phyloP scores from a whole-genome alignment of 2,888 invertebrate genomes.

The Drosophila austrosaltans region DNA sequence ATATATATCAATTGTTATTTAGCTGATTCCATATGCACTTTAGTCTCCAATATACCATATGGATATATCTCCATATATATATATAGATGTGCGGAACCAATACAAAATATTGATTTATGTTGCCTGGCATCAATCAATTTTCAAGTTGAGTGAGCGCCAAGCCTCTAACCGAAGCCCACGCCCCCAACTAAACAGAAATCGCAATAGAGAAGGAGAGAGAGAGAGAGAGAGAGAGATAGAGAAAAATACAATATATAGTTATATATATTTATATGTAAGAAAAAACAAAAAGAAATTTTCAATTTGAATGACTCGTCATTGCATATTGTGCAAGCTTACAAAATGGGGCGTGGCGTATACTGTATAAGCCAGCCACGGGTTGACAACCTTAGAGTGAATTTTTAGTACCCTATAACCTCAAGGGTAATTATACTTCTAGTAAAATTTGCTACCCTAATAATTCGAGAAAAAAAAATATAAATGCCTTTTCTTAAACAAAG shows the following conservation, averaged over 20 bases:
- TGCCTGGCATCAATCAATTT: constrained; percentile 70
- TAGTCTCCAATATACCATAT: neutral
- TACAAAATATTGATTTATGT: constrained; percentile 62
- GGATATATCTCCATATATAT: neutral
- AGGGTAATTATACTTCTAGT: no score
- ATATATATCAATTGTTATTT: constrained; percentile 19
- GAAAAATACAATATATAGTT: neutral
- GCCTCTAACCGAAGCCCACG: constrained; percentile 38
- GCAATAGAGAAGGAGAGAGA: no score
- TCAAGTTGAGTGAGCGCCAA: constrained; percentile 57
- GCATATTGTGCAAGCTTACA: constrained; percentile 25
- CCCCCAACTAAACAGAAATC: constrained; percentile 15
- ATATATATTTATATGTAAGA: neutral
- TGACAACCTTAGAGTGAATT: constrained; percentile 29
- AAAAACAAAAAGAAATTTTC: neutral
- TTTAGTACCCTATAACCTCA: neutral
- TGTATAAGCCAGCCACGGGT: constrained; percentile 14
- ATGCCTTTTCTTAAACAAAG: no score
- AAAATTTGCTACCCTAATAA: no score
- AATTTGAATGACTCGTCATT: constrained; percentile 4
- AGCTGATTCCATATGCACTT: neutral
- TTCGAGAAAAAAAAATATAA: no score
- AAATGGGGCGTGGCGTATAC: neutral
- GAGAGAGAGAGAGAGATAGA: neutral
- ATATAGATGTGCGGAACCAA: constrained; percentile 29